Conservation (phyloP, 2,797 vertebrate species). For the Cryptoprocta ferox region DNA sequence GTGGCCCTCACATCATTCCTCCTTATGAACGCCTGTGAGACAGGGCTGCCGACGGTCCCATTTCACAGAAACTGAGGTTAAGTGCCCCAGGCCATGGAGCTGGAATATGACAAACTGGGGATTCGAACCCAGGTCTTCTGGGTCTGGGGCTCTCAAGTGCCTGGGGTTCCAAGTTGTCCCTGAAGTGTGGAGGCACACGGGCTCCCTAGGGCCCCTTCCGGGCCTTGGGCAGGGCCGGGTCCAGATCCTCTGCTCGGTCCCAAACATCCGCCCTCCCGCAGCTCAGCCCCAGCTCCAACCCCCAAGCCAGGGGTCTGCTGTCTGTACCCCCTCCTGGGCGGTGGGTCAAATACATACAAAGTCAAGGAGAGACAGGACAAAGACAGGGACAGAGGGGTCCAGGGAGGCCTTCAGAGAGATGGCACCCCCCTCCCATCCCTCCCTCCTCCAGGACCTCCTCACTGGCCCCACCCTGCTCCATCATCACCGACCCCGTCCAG, state of each 20-base stretch:
- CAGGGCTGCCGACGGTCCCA: neutral
- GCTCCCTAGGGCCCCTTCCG: neutral
- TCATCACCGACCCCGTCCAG: neutral
- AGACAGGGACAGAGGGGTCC: neutral
- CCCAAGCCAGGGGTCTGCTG: neutral
- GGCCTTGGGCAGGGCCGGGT: neutral
- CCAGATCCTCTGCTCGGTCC: neutral
- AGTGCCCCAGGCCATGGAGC: neutral
- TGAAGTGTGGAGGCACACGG: no score
- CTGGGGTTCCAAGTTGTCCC: no score
- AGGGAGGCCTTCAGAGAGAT: neutral
- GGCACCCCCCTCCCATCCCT: neutral
- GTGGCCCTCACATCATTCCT: neutral
- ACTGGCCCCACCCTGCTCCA: accelerated
- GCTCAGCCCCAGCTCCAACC: neutral
- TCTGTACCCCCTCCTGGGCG: no score
- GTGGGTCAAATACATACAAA: neutral
- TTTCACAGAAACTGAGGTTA: neutral
- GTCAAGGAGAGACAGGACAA: neutral
- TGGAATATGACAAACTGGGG: conserved; percentile 36
- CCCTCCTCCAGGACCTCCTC: neutral
- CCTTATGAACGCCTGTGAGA: neutral
- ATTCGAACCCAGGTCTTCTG: conserved; percentile 71
- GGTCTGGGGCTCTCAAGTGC: no score
- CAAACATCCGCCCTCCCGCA: neutral